A percentile compares a stretch with the other conserved stretches of the same genome.
Evolutionary conservation across 1,140 invertebrate genomes (phyloP).

Genomic region (Nomia melanderi): DNA sequence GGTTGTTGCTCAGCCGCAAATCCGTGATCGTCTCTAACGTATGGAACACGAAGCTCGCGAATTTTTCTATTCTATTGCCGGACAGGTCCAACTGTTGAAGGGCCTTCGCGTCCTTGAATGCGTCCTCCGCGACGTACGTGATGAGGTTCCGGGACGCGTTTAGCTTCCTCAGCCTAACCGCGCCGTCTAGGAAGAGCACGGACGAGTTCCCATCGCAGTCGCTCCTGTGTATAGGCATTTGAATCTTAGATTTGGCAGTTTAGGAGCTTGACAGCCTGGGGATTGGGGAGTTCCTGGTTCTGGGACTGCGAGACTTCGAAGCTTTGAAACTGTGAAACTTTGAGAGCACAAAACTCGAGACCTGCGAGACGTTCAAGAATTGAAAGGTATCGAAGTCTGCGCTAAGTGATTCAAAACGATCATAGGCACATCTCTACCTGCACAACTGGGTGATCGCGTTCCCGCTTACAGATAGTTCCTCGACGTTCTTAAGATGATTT

Average conservation of each 20-base stretch:
- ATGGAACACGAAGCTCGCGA: constrained; percentile 56
- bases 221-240: too few relatives aligned
- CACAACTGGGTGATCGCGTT: constrained; percentile 68
- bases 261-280: too few relatives aligned
- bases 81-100: constrained; percentile 68
- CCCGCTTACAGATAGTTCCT: constrained; percentile 63
- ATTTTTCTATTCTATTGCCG: constrained; percentile 58
- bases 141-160: constrained; percentile 69
- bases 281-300: too few relatives aligned
- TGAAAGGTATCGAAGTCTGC: too few relatives aligned
- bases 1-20: background rate
- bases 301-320: too few relatives aligned
- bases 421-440: too few relatives aligned
- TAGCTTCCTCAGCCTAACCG: constrained; percentile 58
- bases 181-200: constrained; percentile 39
- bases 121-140: constrained; percentile 49
- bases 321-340: too few relatives aligned
- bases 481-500: constrained; percentile 38
- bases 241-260: too few relatives aligned
- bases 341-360: too few relatives aligned
- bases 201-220: constrained; percentile 51
- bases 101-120: constrained; percentile 60
- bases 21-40: too few relatives aligned
- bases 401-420: too few relatives aligned
- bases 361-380: too few relatives aligned